Evolutionary conservation across 2,888 invertebrate genomes (phyloP), one percentile per base, ranked within the genome.

Genomic region (Diplolepis rosae): DNA sequence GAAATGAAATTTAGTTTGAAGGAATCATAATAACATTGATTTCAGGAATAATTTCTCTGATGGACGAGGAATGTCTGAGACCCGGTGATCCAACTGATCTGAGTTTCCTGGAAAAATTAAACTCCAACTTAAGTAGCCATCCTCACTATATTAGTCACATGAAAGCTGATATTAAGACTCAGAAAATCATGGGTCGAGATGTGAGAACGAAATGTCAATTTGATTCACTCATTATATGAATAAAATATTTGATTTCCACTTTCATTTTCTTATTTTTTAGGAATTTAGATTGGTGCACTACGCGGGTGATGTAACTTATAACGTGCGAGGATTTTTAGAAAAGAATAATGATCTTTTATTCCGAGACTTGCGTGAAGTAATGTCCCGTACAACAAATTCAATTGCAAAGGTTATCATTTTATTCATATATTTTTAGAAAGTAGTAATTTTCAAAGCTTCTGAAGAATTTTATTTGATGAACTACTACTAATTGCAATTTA

Each of bases 271-370:
- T n/a, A n/a, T 67, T 52, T 80, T 89, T 11, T 84, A 96, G 94
- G 97, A 97, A 89, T 98, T 98, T 90, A 93, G 95, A 80, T 90
- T 98, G 73, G 92, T 94, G 18, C 98, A 98, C 90, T 98, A 97
- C 89, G 98, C 98, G 3, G 98, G 98, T 1, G 95, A 96, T 83
- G 98, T 98, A 30, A 96, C 96, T 0, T 98, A 98, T 91, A 95
- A 93, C 83, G 93, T 96, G 0, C 91, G 92, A 73, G 94, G 95
- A 0, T 98, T 98, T 90, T 89, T 98, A 72, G 97, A 98, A 87
- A 98, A 98, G 90, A 98, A 98, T 90, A 98, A 97, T 88, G 97
- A 98, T 87, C 90, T 97, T 52, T 90, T 98, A 39, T 98, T 94
- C 91, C 90, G 97, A 66, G 97, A 98, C 89, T 91, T 98, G 32